Percentiles rank a stretch among this genome's conserved stretches.
Conservation (phyloP, 2,797 vertebrate genomes). For the Alca torda region DNA sequence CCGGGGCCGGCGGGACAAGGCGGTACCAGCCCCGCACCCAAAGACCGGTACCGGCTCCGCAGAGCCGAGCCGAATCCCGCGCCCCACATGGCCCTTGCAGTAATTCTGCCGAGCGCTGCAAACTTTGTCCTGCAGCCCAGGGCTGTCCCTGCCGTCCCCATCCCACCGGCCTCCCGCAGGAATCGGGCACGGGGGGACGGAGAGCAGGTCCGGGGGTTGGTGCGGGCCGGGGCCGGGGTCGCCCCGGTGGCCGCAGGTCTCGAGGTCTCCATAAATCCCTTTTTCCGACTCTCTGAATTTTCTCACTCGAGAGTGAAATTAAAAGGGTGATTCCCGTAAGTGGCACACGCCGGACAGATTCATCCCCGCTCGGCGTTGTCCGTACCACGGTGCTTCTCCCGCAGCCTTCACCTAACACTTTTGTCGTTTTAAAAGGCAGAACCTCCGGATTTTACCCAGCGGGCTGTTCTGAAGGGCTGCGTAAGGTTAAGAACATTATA, state of each 20-base stretch:
- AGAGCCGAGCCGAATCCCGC: background rate
- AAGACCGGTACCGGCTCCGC: background rate
- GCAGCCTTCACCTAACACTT: background rate
- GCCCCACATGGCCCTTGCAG: background rate
- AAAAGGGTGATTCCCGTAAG: background rate
- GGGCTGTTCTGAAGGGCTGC: background rate
- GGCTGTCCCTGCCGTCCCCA: background rate
- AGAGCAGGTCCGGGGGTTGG: background rate
- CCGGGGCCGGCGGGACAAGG: background rate
- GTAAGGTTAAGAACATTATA: background rate
- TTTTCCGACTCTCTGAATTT: background rate
- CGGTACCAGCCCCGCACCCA: background rate
- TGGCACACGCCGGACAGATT: background rate
- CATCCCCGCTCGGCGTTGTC: background rate
- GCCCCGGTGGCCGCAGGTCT: background rate
- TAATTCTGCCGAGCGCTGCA: background rate
- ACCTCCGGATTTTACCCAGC: background rate
- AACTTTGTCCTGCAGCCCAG: background rate
- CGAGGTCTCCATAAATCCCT: background rate
- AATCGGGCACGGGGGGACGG: background rate
- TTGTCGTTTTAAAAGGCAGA: conserved; percentile 5
- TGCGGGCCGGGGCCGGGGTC: background rate
- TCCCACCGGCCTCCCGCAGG: background rate
- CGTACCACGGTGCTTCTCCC: background rate
- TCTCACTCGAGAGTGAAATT: background rate